A percentile compares a stretch with the other conserved stretches of the same genome.
These are phyloP conservation scores for Clarias laeviceps DNA, from an alignment of 2,797 vertebrate genomes.

Conservation along the genomic window DNA sequence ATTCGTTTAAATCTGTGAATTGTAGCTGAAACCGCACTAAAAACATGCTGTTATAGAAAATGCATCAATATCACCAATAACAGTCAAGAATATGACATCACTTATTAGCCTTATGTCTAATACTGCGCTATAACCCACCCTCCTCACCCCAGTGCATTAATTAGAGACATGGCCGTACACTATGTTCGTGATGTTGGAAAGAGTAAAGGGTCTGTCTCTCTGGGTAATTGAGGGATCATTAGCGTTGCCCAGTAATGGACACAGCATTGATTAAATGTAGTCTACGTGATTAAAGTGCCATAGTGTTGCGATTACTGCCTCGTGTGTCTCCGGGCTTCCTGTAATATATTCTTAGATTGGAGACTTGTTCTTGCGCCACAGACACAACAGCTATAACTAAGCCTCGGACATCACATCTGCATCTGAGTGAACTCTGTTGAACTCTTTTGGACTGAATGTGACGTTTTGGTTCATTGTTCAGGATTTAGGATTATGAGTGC, in stretches of 20 bases:
- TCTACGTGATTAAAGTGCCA: conserved; percentile 8
- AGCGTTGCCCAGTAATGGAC: conserved; percentile 23
- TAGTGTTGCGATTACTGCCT: conserved; percentile 7
- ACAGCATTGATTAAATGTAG: conserved; percentile 18
- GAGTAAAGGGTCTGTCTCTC: neutral
- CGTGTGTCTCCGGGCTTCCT: neutral
- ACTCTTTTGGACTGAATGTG: neutral
- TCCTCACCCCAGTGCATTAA: neutral
- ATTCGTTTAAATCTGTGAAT: neutral
- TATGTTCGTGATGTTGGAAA: neutral
- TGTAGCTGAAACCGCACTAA: neutral
- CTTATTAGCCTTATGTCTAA: neutral
- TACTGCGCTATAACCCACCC: neutral
- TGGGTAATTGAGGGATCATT: conserved; percentile 26
- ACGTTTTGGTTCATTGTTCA: neutral
- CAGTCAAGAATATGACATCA: too few relatives aligned
- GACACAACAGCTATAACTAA: neutral
- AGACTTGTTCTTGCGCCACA: neutral
- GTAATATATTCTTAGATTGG: neutral
- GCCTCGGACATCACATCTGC: neutral
- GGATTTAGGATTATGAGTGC: neutral
- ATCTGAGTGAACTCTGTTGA: neutral
- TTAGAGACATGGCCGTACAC: neutral
- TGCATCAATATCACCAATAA: neutral
- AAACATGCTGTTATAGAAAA: neutral